Base-by-base conservation (phyloP, 1,140 invertebrate genomes). In the Drosophila prosaltans region DNA sequence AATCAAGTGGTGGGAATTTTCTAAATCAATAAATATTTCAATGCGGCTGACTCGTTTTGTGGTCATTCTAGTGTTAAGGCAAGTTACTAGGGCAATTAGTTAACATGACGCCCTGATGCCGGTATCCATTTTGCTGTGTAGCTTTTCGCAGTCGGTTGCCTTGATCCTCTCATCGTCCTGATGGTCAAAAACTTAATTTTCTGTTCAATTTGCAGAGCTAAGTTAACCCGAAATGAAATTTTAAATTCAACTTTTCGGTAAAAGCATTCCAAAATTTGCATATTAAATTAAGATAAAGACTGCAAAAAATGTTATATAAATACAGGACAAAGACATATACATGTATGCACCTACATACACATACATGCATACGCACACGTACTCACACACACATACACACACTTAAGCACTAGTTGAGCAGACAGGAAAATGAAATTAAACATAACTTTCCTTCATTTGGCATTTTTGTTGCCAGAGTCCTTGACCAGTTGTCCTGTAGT, bases 211-310 rank as follows among this genome's bases (percentile, higher is more conserved):
- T 74, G 62, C 54, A 67, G 64, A 76, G 65, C 72, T 24, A 21
- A 45, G 61, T 48, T 64, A 28, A 64, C 36, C 39, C 39, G 36
- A 39, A 59, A 59, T 59, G 36, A 61, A 80, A 80, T 85, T 79
- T 73, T 69, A 89, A 88, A 78, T 89, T 88, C 80, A 89, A 81
- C 80, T 89, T 84, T 48, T 51, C 26, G 45, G 59, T 32, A 55
- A 66, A 64, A 69, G 78, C 81, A 79, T 84, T 84, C 78, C 45
- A 69, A 48, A 74, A 89, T 90, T 90, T 89, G 85, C 84, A 90
- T 90, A 81, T 84, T 81, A 84, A 89, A 90, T 90, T 89, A 81
- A 84, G 78, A 90, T 74, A 78, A 75, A 51, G 45, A 51, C 21
- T 10, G 8, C 5, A 26, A 57, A 83, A 80, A 81, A 65, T 74